These are phyloP conservation scores for Leptocoma aspasia DNA, from an alignment of 2,113 vertebrate species.

Conservation along the genomic window DNA sequence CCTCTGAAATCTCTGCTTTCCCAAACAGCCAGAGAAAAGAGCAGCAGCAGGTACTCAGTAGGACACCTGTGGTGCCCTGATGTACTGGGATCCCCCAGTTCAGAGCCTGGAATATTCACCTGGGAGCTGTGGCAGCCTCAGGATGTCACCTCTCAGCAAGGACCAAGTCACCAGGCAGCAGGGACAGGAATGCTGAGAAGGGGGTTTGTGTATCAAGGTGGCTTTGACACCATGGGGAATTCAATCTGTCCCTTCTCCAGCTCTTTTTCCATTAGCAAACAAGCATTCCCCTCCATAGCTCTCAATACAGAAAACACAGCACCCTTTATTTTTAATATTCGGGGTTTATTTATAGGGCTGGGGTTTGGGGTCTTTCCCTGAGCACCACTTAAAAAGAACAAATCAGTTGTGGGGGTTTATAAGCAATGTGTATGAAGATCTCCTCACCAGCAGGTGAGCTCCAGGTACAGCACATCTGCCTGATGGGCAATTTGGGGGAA, in stretches of 20 bases:
- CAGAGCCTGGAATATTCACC: neutral
- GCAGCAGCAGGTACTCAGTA: neutral
- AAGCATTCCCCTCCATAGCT: fast-evolving
- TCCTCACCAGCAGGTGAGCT: neutral
- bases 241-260: neutral
- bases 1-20: neutral
- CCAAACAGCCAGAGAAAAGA: neutral
- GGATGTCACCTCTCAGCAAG: neutral
- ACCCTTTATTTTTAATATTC: neutral
- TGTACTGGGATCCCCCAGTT: neutral
- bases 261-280: neutral
- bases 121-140: neutral
- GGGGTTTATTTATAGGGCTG: slow-evolving; percentile 5
- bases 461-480: neutral
- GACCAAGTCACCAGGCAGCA: neutral
- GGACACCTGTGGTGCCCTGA: neutral
- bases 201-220: neutral
- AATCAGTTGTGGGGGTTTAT: neutral
- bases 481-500: neutral
- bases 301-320: neutral
- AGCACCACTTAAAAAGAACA: neutral
- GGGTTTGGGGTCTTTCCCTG: neutral
- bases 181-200: neutral
- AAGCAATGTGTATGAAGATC: neutral
- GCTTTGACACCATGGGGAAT: fast-evolving